Base-by-base conservation (phyloP, 2,888 invertebrate species). In the Tridacna gigas region DNA sequence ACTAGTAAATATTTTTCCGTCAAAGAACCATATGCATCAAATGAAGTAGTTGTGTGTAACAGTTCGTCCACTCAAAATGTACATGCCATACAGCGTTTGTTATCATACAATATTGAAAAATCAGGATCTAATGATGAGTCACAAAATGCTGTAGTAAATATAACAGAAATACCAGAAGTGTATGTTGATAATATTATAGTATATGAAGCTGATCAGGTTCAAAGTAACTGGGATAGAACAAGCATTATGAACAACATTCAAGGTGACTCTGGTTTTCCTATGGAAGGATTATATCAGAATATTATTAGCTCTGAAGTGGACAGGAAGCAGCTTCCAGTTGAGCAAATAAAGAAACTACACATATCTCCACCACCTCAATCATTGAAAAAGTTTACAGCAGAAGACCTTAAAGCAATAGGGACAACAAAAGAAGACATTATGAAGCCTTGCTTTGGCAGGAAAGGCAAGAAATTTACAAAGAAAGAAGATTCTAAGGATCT, bases 351-450 rank as follows among this genome's bases (percentile, higher is more conserved):
- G 65, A 26, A 65, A 22, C 26, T 2, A n/a, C 22, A 65, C 65
- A 26, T 26, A 65, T 15, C 22, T 12, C 5, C 69, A 37, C n/a
- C 1, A 15, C 25, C 73, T 45, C 25, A 20, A 73, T 13, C 48
- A 0, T 20, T 48, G 15, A 28, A 51, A 48, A 73, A 73, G n/a
- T 73, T 48, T 73, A 73, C 47, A 13, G 73, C 22, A 37, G 47
- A 73, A 45, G 73, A 48, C 22, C 22, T 48, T 20, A 51, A 73
- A 73, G 51, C 22, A 13, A 47, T 73, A 22, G 48, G 51, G 20
- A 22, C 48, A 20, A 74, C 74, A 26, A 60, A 74, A 63, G 25
- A 63, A 25, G 63, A 63, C 26, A 63, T 63, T n/a, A 60, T 74
- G 18, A 22, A 51, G 11, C 22, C 22, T 48, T 47, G 26, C 51